phyloP scores from a whole-genome alignment of 1,140 invertebrate genomes.

The Aphelinus certus region DNA sequence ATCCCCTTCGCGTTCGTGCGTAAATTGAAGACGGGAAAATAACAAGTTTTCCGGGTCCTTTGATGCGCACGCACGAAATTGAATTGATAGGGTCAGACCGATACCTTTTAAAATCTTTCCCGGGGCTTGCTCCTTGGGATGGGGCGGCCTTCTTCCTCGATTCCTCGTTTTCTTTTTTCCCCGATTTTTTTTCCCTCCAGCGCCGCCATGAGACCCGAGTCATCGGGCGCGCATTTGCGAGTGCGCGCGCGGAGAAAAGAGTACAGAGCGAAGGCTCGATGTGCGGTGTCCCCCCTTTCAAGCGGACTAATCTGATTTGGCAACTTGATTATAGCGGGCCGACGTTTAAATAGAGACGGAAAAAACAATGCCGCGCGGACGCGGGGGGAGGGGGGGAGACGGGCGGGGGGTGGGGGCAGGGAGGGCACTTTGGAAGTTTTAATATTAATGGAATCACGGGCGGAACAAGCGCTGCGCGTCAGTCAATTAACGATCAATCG shows the following conservation, averaged over 20 bases:
- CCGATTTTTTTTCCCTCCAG: too few species aligned
- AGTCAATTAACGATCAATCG: slow-evolving; percentile 38
- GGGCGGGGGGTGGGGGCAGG: too few species aligned
- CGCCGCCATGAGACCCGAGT: too few species aligned
- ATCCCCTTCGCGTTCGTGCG: too few species aligned
- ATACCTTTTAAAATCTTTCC: background rate
- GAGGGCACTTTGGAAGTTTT: slow-evolving; percentile 34
- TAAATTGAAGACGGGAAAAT: too few species aligned
- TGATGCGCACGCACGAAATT: too few species aligned
- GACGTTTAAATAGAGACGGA: slow-evolving; percentile 27
- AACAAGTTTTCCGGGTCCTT: too few species aligned
- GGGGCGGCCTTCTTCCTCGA: too few species aligned
- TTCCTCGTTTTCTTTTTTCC: too few species aligned
- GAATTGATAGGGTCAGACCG: too few species aligned
- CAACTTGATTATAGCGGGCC: slow-evolving; percentile 37
- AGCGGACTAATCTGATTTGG: slow-evolving; percentile 42
- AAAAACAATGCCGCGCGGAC: slow-evolving; percentile 29
- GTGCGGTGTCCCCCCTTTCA: slow-evolving; percentile 30
- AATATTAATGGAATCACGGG: slow-evolving; percentile 38
- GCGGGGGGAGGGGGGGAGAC: too few species aligned
- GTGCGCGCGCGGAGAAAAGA: background rate
- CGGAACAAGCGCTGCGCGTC: slow-evolving; percentile 13
- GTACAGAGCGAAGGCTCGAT: background rate
- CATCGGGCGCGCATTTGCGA: background rate
- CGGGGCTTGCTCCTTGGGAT: too few species aligned